Evolutionary conservation across 2,797 vertebrate species (phyloP).

Genomic region (Phataginus tetradactyla): DNA sequence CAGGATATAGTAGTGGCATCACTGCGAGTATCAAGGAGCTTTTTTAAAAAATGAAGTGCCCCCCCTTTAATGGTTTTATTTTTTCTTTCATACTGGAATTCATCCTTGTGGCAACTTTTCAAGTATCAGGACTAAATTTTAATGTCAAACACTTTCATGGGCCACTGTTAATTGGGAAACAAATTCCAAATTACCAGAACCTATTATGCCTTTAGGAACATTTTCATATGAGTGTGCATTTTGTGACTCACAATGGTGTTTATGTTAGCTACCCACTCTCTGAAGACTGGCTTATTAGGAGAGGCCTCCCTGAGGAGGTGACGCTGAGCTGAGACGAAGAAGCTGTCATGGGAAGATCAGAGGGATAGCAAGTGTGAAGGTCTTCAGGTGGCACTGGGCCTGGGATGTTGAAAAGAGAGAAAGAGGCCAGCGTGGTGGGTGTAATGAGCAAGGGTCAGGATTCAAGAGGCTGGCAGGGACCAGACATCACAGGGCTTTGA

Average conservation of each 20-base stretch:
- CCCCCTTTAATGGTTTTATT: not conserved
- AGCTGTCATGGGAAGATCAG: not conserved
- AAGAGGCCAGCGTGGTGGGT: too few relatives aligned
- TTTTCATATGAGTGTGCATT: not conserved
- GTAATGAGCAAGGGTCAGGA: not conserved
- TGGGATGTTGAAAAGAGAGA: not conserved
- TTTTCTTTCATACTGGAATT: not conserved
- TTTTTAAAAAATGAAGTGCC: not conserved
- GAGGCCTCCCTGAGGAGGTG: not conserved
- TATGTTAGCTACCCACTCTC: not conserved
- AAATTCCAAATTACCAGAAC: not conserved
- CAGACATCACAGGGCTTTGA: not conserved
- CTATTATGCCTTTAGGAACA: not conserved
- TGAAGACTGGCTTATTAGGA: not conserved
- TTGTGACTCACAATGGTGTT: not conserved
- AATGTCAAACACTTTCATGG: not conserved
- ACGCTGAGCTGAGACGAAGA: not conserved
- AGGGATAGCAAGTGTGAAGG: not conserved
- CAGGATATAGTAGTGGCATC: not conserved
- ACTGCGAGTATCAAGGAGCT: not conserved
- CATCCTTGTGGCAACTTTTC: not conserved
- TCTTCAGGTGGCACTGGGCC: not conserved
- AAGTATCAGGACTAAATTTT: slow-evolving; percentile 2
- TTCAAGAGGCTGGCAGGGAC: not conserved
- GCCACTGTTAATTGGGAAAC: not conserved